Evolutionary conservation across 1,140 invertebrate species (phyloP).

Genomic region (Spodoptera litura): DNA sequence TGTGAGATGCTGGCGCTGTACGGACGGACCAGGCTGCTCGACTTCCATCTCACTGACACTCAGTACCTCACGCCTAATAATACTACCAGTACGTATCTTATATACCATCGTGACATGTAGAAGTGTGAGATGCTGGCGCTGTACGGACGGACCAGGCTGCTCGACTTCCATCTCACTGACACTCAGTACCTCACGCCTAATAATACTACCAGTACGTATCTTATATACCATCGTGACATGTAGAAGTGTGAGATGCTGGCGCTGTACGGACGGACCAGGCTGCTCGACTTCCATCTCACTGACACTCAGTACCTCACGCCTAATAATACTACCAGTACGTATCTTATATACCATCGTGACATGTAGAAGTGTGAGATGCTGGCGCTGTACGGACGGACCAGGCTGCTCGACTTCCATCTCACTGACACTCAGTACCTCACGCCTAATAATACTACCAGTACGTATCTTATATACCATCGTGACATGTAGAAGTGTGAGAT

Average conservation of each 20-base stretch:
- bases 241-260: too few relatives aligned
- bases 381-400: slow-evolving; percentile 73
- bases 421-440: slow-evolving; percentile 65
- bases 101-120: too few relatives aligned
- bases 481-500: too few relatives aligned
- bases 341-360: too few relatives aligned
- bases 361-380: too few relatives aligned
- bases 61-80: slow-evolving; percentile 60
- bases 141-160: slow-evolving; percentile 69
- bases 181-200: slow-evolving; percentile 58
- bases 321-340: slow-evolving; percentile 65
- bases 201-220: slow-evolving; percentile 65
- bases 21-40: slow-evolving; percentile 69
- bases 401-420: slow-evolving; percentile 77
- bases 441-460: slow-evolving; percentile 64
- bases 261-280: slow-evolving; percentile 70
- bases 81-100: slow-evolving; percentile 62
- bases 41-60: slow-evolving; percentile 76
- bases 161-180: slow-evolving; percentile 79
- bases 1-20: slow-evolving; percentile 80
- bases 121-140: slow-evolving; percentile 80
- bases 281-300: slow-evolving; percentile 76
- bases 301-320: slow-evolving; percentile 66
- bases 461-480: slow-evolving; percentile 41
- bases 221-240: too few relatives aligned